These are phyloP conservation scores for Lacerta agilis DNA, from an alignment of 2,797 vertebrate species.

Conservation along the genomic window DNA sequence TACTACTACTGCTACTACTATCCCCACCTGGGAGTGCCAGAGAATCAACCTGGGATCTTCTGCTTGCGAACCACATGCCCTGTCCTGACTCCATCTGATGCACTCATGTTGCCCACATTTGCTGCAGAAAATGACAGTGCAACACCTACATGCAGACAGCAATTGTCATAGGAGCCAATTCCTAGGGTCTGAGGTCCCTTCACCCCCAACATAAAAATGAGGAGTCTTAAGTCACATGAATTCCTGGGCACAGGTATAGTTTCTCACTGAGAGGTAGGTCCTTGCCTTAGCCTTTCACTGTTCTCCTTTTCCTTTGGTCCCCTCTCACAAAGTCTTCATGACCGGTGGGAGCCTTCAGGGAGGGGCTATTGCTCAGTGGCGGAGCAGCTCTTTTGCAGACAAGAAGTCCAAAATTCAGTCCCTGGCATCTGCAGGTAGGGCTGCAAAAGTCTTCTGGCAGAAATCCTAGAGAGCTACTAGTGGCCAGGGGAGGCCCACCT, in stretches of 20 bases:
- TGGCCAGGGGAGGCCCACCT: not conserved
- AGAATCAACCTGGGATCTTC: not conserved
- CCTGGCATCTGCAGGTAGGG: not conserved
- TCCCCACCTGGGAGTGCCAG: too few species aligned
- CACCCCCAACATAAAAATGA: not conserved
- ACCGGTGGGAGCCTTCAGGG: not conserved
- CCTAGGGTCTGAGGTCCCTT: too few species aligned
- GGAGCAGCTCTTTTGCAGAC: not conserved
- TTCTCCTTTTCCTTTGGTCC: too few species aligned
- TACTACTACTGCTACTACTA: too few species aligned
- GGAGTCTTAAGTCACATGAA: not conserved
- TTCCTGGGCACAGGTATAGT: not conserved
- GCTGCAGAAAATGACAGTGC: not conserved
- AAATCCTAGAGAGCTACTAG: not conserved
- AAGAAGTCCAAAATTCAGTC: not conserved
- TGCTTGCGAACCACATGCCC: not conserved
- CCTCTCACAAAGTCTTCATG: not conserved
- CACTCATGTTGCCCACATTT: not conserved
- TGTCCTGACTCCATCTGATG: not conserved
- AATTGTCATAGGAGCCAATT: not conserved
- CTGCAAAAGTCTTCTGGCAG: not conserved
- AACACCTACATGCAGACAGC: not conserved
- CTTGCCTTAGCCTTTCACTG: too few species aligned
- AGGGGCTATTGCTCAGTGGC: not conserved
- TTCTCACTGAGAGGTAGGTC: not conserved